Percentiles rank a stretch among this genome's conserved stretches.
Conservation (phyloP, 2,113 vertebrate genomes). For the Alethe castanea region DNA sequence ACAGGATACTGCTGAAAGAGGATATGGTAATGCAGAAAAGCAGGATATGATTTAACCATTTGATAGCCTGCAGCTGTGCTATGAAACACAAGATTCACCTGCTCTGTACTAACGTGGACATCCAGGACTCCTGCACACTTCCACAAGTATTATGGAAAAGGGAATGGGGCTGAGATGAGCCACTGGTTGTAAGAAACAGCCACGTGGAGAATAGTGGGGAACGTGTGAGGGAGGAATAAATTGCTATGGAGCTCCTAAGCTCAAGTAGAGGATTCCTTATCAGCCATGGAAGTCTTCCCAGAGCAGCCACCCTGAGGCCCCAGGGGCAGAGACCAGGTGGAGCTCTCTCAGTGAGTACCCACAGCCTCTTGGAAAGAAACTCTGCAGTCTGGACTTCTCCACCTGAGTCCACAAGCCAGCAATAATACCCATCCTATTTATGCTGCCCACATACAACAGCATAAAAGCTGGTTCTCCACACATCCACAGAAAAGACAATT, state of each 20-base stretch:
- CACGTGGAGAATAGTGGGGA: accelerated
- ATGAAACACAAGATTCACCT: neutral
- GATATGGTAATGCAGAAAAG: neutral
- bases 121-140: neutral
- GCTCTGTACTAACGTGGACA: neutral
- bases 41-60: neutral
- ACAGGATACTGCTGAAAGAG: neutral
- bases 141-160: neutral
- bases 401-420: accelerated
- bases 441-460: neutral
- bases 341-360: accelerated
- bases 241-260: neutral
- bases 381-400: neutral
- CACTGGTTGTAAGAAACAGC: neutral
- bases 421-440: neutral
- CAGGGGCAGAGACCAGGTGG: neutral
- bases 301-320: neutral
- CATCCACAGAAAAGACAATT: neutral
- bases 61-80: neutral
- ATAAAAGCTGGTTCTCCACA: neutral
- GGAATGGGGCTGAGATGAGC: neutral
- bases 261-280: neutral
- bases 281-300: neutral
- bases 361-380: neutral
- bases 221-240: neutral